Evolutionary conservation across 2,797 vertebrate genomes (phyloP), one percentile per base, ranked within the genome.

Genomic region (Iguana delicatissima): DNA sequence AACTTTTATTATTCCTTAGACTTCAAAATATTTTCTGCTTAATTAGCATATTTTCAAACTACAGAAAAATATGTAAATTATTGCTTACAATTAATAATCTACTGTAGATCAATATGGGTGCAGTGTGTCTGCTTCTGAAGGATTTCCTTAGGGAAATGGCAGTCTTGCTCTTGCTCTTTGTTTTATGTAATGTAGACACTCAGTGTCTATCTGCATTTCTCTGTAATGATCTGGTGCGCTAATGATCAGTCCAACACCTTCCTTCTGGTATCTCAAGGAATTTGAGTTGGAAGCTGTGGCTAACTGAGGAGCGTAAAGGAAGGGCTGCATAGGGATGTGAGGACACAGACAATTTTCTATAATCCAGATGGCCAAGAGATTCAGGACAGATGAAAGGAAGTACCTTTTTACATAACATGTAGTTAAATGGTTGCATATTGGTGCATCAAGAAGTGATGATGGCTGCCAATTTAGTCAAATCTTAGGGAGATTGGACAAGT

Each of bases 1-100:
- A 95, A 72, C 84, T 90, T 89, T 1, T 0, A 93, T 57, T 91
- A 89, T 79, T 85, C 55, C 85, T 73, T 90, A 89, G 94, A 29
- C 57, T 90, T 67, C 24, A 46, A 46, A 46, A 74, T 92, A 77
- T 89, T 90, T 95, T 93, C 46, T 92, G 55, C 86, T 91, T n/a
- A 16, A 32, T 89, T 93, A 92, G 59, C 80, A 87, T 81, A 20
- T 91, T 91, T 90, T 74, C 90, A 59, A 0, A 32, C 84, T 93
- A 14, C 29, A 2, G 85, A 59, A 85, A 93, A 91, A 91, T 90
- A 87, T 38, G n/a, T 80, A 80, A 80, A 88, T 18, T 73, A 74
- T 59, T 73, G 29, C 83, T 69, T 42, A 72, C 29, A 62, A 59
- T 32, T 32, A 42, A 38, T 8, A 32, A 22, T 1, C 6, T 18